These are phyloP conservation scores for Enchytraeus crypticus DNA, from an alignment of 2,888 invertebrate species.

Conservation along the genomic window DNA sequence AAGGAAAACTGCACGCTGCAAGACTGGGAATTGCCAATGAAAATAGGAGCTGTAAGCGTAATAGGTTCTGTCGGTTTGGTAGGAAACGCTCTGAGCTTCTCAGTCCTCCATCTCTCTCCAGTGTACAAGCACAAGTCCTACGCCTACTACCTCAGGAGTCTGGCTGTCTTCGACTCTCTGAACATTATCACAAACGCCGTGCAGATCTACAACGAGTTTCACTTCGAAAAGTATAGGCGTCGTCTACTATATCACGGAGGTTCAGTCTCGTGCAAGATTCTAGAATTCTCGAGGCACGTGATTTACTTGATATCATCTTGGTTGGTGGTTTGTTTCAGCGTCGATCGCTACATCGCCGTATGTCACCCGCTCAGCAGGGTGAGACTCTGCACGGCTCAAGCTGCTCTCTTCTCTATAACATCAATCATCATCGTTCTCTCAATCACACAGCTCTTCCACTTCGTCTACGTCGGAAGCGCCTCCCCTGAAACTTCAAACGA, in stretches of 20 bases:
- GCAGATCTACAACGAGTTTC: not conserved
- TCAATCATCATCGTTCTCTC: not conserved
- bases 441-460: not conserved
- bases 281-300: not conserved
- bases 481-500: not conserved
- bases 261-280: not conserved
- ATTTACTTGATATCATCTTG: not conserved
- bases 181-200: not conserved
- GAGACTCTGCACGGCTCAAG: not conserved
- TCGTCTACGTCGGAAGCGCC: not conserved
- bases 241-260: not conserved
- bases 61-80: not conserved
- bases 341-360: not conserved
- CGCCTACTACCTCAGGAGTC: not conserved
- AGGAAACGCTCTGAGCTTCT: not conserved
- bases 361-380: not conserved
- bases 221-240: not conserved
- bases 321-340: not conserved
- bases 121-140: not conserved
- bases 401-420: not conserved
- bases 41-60: not conserved
- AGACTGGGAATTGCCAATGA: not conserved
- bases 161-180: not conserved
- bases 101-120: not conserved
- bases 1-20: not conserved